These are phyloP conservation scores for Manis crassicaudata DNA, from an alignment of 2,797 vertebrate species.

Conservation along the genomic window DNA sequence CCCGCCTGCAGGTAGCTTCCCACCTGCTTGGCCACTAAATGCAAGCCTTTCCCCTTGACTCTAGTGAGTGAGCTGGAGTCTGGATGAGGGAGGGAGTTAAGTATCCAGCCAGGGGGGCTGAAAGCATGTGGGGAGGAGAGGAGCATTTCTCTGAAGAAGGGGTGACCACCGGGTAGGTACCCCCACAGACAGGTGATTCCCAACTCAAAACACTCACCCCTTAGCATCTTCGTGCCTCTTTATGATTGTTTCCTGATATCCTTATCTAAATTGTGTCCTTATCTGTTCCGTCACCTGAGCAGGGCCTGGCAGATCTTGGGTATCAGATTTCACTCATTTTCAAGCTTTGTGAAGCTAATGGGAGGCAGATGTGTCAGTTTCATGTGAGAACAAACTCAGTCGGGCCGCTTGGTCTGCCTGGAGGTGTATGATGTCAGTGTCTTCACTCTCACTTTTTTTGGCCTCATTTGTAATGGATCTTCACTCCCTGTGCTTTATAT, in stretches of 20 bases:
- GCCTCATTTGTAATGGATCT: neutral
- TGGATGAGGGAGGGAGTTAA: neutral
- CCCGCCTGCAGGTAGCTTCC: neutral
- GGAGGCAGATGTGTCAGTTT: neutral
- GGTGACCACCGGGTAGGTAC: too few species aligned
- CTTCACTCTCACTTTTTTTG: neutral
- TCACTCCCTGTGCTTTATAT: neutral
- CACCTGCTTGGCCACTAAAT: neutral
- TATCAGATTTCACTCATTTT: neutral
- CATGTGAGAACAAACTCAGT: neutral
- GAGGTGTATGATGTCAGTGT: neutral
- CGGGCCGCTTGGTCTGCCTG: fast-evolving
- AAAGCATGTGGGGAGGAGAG: neutral
- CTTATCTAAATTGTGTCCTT: too few species aligned
- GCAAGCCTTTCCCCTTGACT: neutral
- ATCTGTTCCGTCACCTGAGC: neutral
- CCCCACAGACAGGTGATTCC: neutral
- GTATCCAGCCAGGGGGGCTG: neutral
- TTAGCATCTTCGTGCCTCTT: fast-evolving
- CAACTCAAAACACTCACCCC: fast-evolving
- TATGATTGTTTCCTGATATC: neutral
- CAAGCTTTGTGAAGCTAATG: too few species aligned
- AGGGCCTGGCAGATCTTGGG: neutral
- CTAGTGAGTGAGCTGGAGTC: neutral
- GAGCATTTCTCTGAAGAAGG: neutral